Evolutionary conservation across 2,797 vertebrate species (phyloP).

Genomic region (Gallinago stenura): DNA sequence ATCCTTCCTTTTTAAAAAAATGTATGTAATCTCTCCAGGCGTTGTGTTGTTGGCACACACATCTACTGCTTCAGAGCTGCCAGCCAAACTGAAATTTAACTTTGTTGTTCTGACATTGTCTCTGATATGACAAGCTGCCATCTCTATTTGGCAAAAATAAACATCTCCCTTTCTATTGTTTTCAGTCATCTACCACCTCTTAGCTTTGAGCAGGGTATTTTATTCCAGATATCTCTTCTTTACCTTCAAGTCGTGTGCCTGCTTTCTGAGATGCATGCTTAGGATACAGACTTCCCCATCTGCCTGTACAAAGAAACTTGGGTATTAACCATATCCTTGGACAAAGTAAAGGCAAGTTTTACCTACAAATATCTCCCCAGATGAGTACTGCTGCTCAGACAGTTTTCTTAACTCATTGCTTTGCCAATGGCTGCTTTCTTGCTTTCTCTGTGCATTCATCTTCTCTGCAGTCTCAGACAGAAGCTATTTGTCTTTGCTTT

Average conservation of each 20-base stretch:
- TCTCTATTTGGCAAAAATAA: not conserved
- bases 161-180: not conserved
- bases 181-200: not conserved
- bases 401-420: not conserved
- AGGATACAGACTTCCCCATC: not conserved
- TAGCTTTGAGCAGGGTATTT: not conserved
- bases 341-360: not conserved
- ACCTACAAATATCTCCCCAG: not conserved
- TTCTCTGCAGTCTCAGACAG: not conserved
- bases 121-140: not conserved
- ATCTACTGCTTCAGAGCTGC: not conserved
- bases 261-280: not conserved
- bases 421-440: not conserved
- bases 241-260: not conserved
- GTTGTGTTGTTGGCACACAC: not conserved
- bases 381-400: not conserved
- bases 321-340: not conserved
- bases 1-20: not conserved
- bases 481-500: not conserved
- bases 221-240: not conserved
- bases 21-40: not conserved
- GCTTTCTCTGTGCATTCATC: not conserved
- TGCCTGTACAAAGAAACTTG: not conserved
- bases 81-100: not conserved
- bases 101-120: not conserved